Base-by-base conservation (phyloP, 2,797 vertebrate genomes). In the Coccyzus lansbergi region DNA sequence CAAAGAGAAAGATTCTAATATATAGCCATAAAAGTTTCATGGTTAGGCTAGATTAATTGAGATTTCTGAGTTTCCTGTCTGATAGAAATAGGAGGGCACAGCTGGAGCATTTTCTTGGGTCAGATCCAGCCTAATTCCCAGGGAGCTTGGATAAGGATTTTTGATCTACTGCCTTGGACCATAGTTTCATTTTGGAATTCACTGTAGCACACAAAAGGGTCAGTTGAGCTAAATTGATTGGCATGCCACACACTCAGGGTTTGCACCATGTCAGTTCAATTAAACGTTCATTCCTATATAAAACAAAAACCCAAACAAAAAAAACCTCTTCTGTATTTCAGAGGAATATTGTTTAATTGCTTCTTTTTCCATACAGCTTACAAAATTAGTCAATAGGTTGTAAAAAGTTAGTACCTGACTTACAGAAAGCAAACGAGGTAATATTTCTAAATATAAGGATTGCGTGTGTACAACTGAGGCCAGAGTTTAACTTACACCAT, bases 21-120 rank as follows among this genome's bases (percentile, higher is more conserved):
- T 28, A 68, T 19, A 67, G n/a, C 12, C 75, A 31, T 46, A 49
- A 44, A 80, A 74, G 29, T 48, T 83, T 71, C 1, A 5, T 65
- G 62, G 34, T 75, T 90, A 12, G 20, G 25, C 13, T 72, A 78
- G 55, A 86, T 91, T 90, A 90, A 83, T 19, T 18, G 60, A 77
- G 29, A 60, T 91, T 93, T 87, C 67, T 60, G 25, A 81, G 51
- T 65, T 95, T 93, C 76, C 83, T 59, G 42, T 59, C 38, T 91
- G 51, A 65, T 81, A 52, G 42, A 56, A 96, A 28, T 33, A 81
- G 19, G 7, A 42, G 88, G 34, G 76, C 51, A 87, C 89, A 96
- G 72, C 49, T 96, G 87, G 87, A 88, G 25, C n/a, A 29, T 87
- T 92, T 67, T 18, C 53, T 88, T 94, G 92, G 58, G 7, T 72